phyloP scores from a whole-genome alignment of 2,888 invertebrate genomes.

The Congeria kusceri region DNA sequence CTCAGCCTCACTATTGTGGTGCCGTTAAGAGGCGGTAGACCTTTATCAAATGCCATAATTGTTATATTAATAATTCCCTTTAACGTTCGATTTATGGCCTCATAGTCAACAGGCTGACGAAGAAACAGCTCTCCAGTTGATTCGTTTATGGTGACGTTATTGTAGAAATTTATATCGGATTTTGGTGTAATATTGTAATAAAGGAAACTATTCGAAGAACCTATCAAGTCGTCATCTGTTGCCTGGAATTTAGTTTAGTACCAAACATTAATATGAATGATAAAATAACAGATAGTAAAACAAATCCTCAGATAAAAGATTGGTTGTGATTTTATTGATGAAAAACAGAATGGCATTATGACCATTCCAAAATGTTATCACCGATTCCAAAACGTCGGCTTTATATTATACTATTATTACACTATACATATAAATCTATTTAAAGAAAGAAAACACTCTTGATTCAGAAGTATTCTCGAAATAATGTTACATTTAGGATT shows the following conservation, averaged over 20 bases:
- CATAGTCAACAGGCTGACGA: constrained; percentile 31
- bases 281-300: no score
- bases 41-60: constrained; percentile 29
- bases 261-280: no score
- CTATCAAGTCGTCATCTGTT: constrained; percentile 20
- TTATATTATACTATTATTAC: no score
- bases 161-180: constrained; percentile 2
- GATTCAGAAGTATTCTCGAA: no score
- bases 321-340: no score
- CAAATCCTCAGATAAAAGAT: no score
- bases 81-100: constrained; percentile 16
- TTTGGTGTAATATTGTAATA: constrained; percentile 14
- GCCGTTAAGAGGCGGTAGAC: constrained; percentile 13
- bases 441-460: no score
- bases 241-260: constrained; percentile 28
- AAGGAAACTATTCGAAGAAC: constrained; percentile 39
- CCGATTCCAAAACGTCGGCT: no score
- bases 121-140: constrained; percentile 30
- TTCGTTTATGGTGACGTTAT: constrained; percentile 26
- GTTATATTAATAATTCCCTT: constrained; percentile 28
- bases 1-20: constrained; percentile 14
- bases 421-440: no score
- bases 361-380: no score
- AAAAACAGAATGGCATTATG: no score
- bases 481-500: no score